Percentiles rank a stretch among this genome's conserved stretches.
Conservation (phyloP, 2,113 vertebrate genomes). For the Engraulis encrasicolus region DNA sequence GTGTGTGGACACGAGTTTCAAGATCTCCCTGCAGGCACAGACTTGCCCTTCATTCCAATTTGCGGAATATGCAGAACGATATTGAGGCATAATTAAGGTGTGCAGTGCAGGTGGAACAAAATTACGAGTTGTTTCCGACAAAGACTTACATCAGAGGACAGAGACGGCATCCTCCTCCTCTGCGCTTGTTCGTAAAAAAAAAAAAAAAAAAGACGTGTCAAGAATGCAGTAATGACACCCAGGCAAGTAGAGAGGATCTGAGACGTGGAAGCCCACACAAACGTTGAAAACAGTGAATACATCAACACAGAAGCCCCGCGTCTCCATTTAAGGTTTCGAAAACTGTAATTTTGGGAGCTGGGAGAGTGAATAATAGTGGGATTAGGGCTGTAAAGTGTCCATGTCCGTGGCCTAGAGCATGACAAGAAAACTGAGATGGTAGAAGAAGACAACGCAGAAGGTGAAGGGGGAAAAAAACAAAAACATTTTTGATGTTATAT, state of each 20-base stretch:
- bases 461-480: background rate
- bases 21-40: constrained; percentile 65
- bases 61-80: constrained; percentile 62
- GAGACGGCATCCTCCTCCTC: constrained; percentile 51
- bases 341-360: constrained; percentile 61
- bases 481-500: constrained; percentile 26
- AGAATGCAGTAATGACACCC: constrained; percentile 71
- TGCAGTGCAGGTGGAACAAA: constrained; percentile 47
- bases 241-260: constrained; percentile 50
- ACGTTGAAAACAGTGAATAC: constrained; percentile 59
- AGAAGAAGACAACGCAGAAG: constrained; percentile 7
- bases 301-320: constrained; percentile 56
- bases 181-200: background rate
- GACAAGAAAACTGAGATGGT: constrained; percentile 16
- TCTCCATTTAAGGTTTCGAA: constrained; percentile 56
- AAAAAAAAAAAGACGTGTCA: constrained; percentile 55
- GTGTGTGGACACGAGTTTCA: constrained; percentile 55
- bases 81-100: constrained; percentile 66
- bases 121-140: constrained; percentile 59
- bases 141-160: constrained; percentile 61
- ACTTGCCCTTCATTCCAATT: constrained; percentile 68
- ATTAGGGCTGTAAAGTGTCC: constrained; percentile 51
- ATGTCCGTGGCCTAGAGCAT: constrained; percentile 50
- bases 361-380: constrained; percentile 50
- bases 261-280: constrained; percentile 54